Base-by-base conservation (phyloP, 2,888 invertebrate species). In the Epinotia demarniana region DNA sequence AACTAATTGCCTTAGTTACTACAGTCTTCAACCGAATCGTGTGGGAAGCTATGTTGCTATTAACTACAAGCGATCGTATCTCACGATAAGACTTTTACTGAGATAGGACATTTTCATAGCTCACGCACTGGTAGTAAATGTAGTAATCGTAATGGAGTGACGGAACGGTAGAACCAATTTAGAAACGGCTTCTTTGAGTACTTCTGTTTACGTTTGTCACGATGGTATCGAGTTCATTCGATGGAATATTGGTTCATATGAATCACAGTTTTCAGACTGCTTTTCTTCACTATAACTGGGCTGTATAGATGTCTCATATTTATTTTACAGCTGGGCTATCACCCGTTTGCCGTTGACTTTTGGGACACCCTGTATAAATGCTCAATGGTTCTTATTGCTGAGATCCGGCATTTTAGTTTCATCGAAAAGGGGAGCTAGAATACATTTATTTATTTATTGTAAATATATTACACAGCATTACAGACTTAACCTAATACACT, bases 1-100 rank as follows among this genome's bases (percentile, higher is more conserved):
- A 63, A 63, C n/a, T 72, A 72, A 63, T 63, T 57, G 53, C 63
- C 43, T 43, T 46, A 62, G 11, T 27, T 66, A 27, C 64, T 46
- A 5, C 63, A 13, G 46, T 46, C 6, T 13, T 5, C 33, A n/a
- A 55, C 11, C 58, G 68, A 58, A 43, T 12, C 16, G 68, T 43
- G 68, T 68, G 68, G 68, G 58, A 68, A 23, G 67, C 57, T 43
- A 13, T 2, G 9, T 16, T n/a, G 27, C 27, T 18, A 18, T 49
- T 1, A 64, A 49, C 16, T 6, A 2, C 23, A 53, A 53, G 23
- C 53, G 16, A 49, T 49, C 53, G 64, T 66, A 63, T 23, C 13
- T 63, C 8, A 3, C 19, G 8, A 46, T 46, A 46, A 46, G 23
- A 46, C 1, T 46, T 0, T 8, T 46, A 18, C 46, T 23, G 9